These are phyloP conservation scores for Plecturocebus donacophilus DNA, from an alignment of 2,113 vertebrate genomes.

Conservation along the genomic window DNA sequence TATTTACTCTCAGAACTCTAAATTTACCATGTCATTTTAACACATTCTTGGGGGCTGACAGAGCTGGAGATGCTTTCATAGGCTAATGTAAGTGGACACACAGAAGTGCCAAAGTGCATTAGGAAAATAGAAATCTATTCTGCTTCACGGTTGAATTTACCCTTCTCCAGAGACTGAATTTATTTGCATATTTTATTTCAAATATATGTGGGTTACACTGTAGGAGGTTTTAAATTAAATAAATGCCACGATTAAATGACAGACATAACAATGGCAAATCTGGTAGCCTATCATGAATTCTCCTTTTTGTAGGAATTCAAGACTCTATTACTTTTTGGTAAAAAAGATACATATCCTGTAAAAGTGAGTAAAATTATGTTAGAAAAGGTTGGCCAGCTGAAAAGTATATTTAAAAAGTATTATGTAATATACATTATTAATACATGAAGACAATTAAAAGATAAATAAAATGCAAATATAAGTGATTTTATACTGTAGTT, in stretches of 20 bases:
- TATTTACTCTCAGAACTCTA: constrained; percentile 74
- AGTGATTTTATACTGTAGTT: background rate
- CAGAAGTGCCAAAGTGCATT: constrained; percentile 81
- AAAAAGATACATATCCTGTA: background rate
- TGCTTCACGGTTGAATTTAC: constrained; percentile 78
- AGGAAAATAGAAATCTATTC: constrained; percentile 80
- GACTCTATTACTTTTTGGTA: background rate
- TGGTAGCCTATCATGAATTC: background rate
- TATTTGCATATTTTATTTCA: constrained; percentile 84
- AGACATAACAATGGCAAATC: constrained; percentile 52
- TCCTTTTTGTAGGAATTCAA: constrained; percentile 30
- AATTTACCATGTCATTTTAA: constrained; percentile 77
- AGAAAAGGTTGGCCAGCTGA: background rate
- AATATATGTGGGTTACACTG: constrained; percentile 56
- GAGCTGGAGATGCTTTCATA: constrained; percentile 66
- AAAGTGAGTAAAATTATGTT: background rate
- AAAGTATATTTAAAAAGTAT: background rate
- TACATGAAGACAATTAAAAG: background rate
- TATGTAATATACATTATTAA: background rate
- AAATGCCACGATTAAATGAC: constrained; percentile 69
- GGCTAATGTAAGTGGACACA: constrained; percentile 80
- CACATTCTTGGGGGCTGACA: constrained; percentile 70
- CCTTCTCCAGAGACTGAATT: constrained; percentile 76
- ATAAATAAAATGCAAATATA: background rate
- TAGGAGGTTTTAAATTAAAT: constrained; percentile 76